A percentile compares a stretch with the other conserved stretches of the same genome.
Conservation (phyloP, 1,140 invertebrate genomes). For the Camponotus vicinus region DNA sequence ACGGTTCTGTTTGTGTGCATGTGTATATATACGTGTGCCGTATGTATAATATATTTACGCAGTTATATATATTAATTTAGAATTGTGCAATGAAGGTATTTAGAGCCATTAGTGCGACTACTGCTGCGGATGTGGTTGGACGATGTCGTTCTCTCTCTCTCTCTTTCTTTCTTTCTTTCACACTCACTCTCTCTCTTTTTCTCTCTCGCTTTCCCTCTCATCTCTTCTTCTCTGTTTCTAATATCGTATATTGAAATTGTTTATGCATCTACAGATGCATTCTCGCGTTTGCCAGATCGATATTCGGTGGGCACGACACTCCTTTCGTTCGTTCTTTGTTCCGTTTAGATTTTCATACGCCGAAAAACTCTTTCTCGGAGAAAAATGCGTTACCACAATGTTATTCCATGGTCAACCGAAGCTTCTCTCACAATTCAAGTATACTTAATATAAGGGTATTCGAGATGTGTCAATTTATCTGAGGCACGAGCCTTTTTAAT, state of each 20-base stretch:
- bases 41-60: slow-evolving; percentile 62
- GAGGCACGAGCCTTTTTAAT: slow-evolving; percentile 32
- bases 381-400: slow-evolving; percentile 37
- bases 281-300: slow-evolving; percentile 28
- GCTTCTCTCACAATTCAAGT: slow-evolving; percentile 41
- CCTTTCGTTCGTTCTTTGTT: not conserved
- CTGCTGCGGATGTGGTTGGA: slow-evolving; percentile 78
- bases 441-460: slow-evolving; percentile 28
- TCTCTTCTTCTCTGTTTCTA: not conserved
- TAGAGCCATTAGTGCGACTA: slow-evolving; percentile 82
- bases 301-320: slow-evolving; percentile 1
- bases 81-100: slow-evolving; percentile 80
- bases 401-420: slow-evolving; percentile 5
- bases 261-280: not conserved
- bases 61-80: slow-evolving; percentile 77
- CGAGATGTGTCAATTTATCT: slow-evolving; percentile 52
- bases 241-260: slow-evolving; percentile 38
- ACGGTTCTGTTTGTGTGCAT: slow-evolving; percentile 12
- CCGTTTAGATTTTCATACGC: not conserved
- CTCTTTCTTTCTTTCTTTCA: not conserved
- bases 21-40: slow-evolving; percentile 31
- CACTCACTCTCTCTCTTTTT: not conserved
- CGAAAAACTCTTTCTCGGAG: not conserved
- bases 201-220: not conserved
- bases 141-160: slow-evolving; percentile 66